Conservation (phyloP, 2,888 invertebrate species). For the Dynastes tityus region DNA sequence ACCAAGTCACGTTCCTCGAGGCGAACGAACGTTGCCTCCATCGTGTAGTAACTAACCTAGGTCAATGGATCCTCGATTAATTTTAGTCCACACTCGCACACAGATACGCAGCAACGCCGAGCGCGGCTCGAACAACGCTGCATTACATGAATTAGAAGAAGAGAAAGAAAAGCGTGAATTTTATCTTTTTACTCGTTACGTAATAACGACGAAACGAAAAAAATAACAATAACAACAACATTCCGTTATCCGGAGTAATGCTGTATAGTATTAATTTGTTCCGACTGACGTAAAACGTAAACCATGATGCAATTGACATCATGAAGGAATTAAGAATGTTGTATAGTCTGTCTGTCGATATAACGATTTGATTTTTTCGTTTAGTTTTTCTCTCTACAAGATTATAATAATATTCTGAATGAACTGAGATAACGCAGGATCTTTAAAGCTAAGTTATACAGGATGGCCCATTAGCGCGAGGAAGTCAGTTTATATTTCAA, state of each 20-base stretch:
- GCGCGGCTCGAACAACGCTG: neutral
- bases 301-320: slow-evolving; percentile 18
- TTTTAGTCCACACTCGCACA: slow-evolving; percentile 42
- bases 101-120: slow-evolving; percentile 5
- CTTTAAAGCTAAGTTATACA: too few species aligned
- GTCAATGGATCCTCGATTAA: slow-evolving; percentile 48
- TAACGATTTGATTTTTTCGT: too few species aligned
- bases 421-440: too few species aligned
- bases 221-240: slow-evolving; percentile 23
- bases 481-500: too few species aligned
- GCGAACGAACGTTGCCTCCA: slow-evolving; percentile 42
- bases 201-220: neutral
- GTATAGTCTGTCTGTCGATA: neutral
- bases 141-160: neutral
- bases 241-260: neutral
- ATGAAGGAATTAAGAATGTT: slow-evolving; percentile 12
- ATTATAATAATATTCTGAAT: too few species aligned
- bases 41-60: slow-evolving; percentile 47
- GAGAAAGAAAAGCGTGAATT: neutral
- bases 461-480: too few species aligned
- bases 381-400: too few species aligned
- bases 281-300: slow-evolving; percentile 2
- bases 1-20: slow-evolving; percentile 37
- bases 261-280: slow-evolving; percentile 16
- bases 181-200: slow-evolving; percentile 1